Base-by-base conservation (phyloP, 2,888 invertebrate genomes). In the Drosophila hamatofila region DNA sequence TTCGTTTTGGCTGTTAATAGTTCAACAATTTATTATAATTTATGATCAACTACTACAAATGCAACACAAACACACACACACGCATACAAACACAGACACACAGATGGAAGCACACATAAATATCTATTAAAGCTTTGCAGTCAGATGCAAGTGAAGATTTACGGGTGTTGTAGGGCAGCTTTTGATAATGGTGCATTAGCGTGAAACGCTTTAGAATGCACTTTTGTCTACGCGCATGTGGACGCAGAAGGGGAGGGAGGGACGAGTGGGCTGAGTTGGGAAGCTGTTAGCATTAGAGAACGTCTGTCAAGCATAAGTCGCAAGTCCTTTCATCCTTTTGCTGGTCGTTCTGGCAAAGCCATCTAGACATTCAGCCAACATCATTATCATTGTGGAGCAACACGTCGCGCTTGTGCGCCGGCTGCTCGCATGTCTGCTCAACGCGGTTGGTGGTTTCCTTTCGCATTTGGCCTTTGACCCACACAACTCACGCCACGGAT, bases 141-240 rank as follows among this genome's bases (percentile, higher is more conserved):
- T 73, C 68, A 72, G 80, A 62, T 76, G 81, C 78, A 85, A 85
- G 84, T 88, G 84, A 85, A 85, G 84, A 85, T 85, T 88, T 85
- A 85, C 84, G 84, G 80, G 70, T 66, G 63, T 69, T 80, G 48
- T 65, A 54, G 67, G 69, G 57, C 67, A 70, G 82, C 85, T 72
- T 80, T 76, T 80, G 84, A 86, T 85, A 88, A 85, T 86, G 87
- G 83, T 75, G 86, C 88, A 88, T 88, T 88, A 83, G 84, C 87
- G 84, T 88, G 86, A 68, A 78, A 44, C 75, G 80, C 65, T 78
- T 79, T 64, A 75, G 78, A 70, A 75, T 83, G 88, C 88, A 80
- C 85, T 83, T 73, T 73, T 79, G 75, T 74, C 75, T 55, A 39
- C 41, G 35, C 21, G 16, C 49, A 49, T 23, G 33, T 12, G 44